A percentile compares a stretch with the other conserved stretches of the same genome.
Evolutionary conservation across 1,140 invertebrate genomes (phyloP).

Genomic region (Camponotus floridanus): DNA sequence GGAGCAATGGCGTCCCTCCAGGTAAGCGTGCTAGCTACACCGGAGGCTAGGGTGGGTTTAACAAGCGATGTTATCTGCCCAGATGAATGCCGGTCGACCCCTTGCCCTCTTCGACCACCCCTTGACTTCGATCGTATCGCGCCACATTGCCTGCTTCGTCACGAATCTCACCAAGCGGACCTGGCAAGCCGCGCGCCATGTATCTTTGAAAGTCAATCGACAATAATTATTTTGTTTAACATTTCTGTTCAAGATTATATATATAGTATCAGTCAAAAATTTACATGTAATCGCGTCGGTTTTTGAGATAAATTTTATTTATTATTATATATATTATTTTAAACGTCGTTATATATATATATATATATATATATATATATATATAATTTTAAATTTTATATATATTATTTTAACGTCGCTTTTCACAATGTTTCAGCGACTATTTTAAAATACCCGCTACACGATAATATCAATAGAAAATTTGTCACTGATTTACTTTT

Average conservation of each 20-base stretch:
- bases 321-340: too few species aligned
- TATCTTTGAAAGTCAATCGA: conserved; percentile 32
- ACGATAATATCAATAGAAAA: background rate
- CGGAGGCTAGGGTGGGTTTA: conserved; percentile 74
- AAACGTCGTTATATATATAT: too few species aligned
- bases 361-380: too few species aligned
- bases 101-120: conserved; percentile 66
- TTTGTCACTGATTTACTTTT: conserved; percentile 22
- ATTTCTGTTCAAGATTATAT: background rate
- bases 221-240: background rate
- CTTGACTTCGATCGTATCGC: conserved; percentile 68
- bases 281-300: background rate
- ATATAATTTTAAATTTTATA: too few species aligned
- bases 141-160: conserved; percentile 52
- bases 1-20: conserved; percentile 67
- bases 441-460: too few species aligned
- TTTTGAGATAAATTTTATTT: background rate
- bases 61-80: conserved; percentile 78
- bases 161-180: conserved; percentile 61
- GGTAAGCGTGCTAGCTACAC: conserved; percentile 72
- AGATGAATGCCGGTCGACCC: conserved; percentile 74
- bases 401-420: background rate
- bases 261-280: too few species aligned
- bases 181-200: background rate
- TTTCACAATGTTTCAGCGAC: too few species aligned